phyloP scores from a whole-genome alignment of 2,888 invertebrate genomes.

The Conistra vaccinii region DNA sequence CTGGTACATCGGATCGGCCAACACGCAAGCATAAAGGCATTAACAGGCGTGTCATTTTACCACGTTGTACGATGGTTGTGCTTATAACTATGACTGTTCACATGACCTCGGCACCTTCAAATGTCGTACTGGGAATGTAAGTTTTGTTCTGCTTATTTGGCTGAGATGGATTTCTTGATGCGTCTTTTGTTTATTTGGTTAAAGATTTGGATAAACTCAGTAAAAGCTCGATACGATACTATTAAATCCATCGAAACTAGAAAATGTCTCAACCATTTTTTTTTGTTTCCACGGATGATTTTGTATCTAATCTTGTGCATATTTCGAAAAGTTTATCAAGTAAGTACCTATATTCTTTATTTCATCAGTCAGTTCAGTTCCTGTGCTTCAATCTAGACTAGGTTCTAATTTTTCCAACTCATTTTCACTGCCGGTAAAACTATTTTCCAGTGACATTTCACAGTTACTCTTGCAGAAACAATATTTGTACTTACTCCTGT shows the following conservation, averaged over 20 bases:
- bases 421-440: neutral
- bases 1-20: slow-evolving; percentile 60
- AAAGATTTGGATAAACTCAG: neutral
- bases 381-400: neutral
- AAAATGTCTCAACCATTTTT: too few relatives aligned
- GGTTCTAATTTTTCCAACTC: neutral
- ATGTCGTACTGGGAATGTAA: slow-evolving; percentile 45
- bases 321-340: neutral
- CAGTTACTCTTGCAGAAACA: neutral
- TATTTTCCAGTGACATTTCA: slow-evolving; percentile 2
- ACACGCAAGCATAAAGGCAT: slow-evolving; percentile 64
- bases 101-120: slow-evolving; percentile 63
- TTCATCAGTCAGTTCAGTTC: neutral
- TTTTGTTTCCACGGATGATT: neutral
- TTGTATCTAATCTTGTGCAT: neutral
- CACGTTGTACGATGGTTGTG: slow-evolving; percentile 51
- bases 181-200: slow-evolving; percentile 12
- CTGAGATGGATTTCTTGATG: slow-evolving; percentile 9
- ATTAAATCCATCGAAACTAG: too few relatives aligned
- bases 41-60: slow-evolving; percentile 66
- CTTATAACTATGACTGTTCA: slow-evolving; percentile 66
- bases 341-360: neutral
- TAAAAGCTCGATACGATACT: too few relatives aligned
- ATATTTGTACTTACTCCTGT: neutral
- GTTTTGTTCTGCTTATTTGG: slow-evolving; percentile 16